These are phyloP conservation scores for Anguilla obscura DNA, from an alignment of 2,797 vertebrate species.

Conservation along the genomic window DNA sequence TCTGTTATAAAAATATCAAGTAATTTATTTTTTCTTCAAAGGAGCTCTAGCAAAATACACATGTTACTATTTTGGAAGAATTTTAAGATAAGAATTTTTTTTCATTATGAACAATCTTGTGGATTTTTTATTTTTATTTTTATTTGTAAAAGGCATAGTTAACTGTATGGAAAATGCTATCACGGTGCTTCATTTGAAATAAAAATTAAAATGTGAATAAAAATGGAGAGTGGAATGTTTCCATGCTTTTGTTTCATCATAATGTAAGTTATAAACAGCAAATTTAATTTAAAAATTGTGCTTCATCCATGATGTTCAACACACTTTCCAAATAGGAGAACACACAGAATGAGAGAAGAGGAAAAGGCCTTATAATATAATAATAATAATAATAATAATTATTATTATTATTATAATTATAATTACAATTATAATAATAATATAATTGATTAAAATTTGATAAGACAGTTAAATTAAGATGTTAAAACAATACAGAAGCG, in stretches of 20 bases:
- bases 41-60: conserved; percentile 60
- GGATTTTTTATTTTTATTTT: conserved; percentile 40
- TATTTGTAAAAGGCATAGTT: conserved; percentile 53
- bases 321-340: not conserved
- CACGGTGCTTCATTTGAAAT: conserved; percentile 63
- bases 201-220: conserved; percentile 54
- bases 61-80: conserved; percentile 60
- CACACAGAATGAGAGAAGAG: not conserved
- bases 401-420: no score
- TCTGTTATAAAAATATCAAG: conserved; percentile 69
- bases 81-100: conserved; percentile 61
- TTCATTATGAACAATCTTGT: conserved; percentile 50
- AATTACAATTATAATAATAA: no score
- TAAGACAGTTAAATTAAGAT: not conserved
- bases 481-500: not conserved
- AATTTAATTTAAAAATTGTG: not conserved
- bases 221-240: not conserved
- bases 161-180: conserved; percentile 54
- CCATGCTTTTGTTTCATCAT: not conserved
- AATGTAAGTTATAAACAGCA: not conserved
- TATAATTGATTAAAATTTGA: not conserved
- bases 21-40: conserved; percentile 76
- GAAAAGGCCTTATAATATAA: not conserved
- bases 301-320: not conserved
- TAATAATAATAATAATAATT: no score